Evolutionary conservation across 2,888 invertebrate species (phyloP).

Genomic region (Leptinotarsa rubiginosa): DNA sequence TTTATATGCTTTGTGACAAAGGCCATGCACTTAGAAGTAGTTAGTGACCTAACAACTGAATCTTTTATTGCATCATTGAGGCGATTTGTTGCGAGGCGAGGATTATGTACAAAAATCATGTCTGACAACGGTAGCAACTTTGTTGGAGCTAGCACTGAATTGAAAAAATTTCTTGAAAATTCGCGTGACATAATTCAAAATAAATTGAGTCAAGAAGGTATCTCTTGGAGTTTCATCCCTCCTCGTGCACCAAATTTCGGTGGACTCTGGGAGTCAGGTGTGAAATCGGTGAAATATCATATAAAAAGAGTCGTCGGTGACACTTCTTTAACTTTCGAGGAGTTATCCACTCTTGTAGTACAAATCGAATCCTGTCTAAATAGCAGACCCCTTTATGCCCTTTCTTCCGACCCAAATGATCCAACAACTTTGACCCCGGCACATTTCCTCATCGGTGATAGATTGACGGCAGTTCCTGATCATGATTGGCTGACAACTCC

Average conservation of each 20-base stretch:
- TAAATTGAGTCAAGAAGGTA: neutral
- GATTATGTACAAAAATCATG: neutral
- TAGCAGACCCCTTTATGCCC: too few species aligned
- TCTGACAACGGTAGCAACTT: constrained; percentile 1
- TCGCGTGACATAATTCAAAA: neutral
- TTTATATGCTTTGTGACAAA: neutral
- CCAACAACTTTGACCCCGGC: too few species aligned
- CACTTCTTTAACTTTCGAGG: too few species aligned
- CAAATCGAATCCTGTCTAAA: too few species aligned
- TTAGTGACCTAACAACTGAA: neutral
- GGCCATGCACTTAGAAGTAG: neutral
- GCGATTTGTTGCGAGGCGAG: constrained; percentile 5
- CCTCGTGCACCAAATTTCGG: neutral
- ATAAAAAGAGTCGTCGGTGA: neutral
- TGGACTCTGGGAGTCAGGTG: neutral
- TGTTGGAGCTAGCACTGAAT: neutral
- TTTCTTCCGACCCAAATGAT: too few species aligned
- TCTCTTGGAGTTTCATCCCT: neutral
- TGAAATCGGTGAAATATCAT: neutral
- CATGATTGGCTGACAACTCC: too few species aligned
- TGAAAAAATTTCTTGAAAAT: neutral
- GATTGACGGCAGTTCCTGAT: too few species aligned
- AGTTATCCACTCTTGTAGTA: too few species aligned
- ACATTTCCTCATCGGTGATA: too few species aligned
- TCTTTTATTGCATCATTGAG: neutral